Conservation (phyloP, 2,888 invertebrate species). For the Ctenicera cuprea region DNA sequence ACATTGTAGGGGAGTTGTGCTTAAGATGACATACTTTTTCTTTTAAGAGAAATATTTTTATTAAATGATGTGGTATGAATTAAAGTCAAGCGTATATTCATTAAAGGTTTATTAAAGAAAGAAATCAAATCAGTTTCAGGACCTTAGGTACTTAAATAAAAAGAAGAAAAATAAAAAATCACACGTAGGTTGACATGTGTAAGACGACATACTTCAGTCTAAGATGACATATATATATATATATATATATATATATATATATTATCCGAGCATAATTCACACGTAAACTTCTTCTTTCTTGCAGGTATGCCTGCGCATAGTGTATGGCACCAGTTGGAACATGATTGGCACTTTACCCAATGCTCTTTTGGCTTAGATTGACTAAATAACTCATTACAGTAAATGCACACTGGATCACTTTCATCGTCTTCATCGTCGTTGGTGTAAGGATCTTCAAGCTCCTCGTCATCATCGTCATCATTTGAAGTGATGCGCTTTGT, state of each 20-base stretch:
- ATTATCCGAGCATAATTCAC: slow-evolving; percentile 7
- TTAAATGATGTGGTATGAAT: neutral
- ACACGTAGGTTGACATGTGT: neutral
- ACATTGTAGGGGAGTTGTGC: slow-evolving; percentile 9
- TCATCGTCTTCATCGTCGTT: slow-evolving; percentile 24
- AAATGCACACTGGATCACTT: slow-evolving; percentile 24
- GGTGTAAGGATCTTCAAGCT: slow-evolving; percentile 12
- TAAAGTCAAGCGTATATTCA: neutral
- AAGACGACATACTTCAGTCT: no score
- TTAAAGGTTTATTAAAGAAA: no score
- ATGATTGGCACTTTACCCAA: slow-evolving; percentile 30
- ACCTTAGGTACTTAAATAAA: neutral
- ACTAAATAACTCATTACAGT: slow-evolving; percentile 32
- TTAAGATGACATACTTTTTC: no score
- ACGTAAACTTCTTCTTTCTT: slow-evolving; percentile 5
- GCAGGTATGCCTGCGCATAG: neutral
- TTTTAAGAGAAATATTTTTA: neutral
- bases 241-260: neutral
- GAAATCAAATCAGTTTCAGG: slow-evolving; percentile 1
- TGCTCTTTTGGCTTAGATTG: slow-evolving; percentile 26
- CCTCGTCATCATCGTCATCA: slow-evolving; percentile 27
- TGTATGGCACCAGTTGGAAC: neutral
- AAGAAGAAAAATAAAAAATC: neutral
- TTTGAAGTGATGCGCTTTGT: no score
- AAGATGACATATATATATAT: no score